These are phyloP conservation scores for Herpetotheres cachinnans DNA, from an alignment of 2,113 vertebrate genomes.

Conservation along the genomic window DNA sequence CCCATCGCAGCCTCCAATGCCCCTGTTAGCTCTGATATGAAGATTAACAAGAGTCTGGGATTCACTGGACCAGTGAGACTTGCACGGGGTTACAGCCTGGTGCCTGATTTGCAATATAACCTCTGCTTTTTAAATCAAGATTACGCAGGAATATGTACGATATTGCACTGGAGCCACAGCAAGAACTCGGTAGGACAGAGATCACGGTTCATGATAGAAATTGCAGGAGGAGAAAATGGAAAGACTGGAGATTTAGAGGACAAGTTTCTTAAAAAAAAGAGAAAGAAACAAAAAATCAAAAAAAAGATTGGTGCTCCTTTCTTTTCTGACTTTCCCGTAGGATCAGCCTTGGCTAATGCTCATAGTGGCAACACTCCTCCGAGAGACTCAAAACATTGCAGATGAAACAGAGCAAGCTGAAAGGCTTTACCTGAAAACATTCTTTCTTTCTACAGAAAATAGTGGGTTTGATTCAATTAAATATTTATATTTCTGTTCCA, in stretches of 20 bases:
- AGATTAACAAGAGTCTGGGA: not conserved
- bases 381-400: not conserved
- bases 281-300: not conserved
- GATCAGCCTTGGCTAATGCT: not conserved
- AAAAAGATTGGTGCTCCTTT: not conserved
- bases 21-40: accelerated
- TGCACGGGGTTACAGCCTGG: accelerated
- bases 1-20: accelerated
- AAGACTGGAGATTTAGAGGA: not conserved
- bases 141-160: accelerated
- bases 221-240: not conserved
- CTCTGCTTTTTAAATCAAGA: not conserved
- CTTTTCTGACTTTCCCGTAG: not conserved
- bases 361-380: not conserved
- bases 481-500: not conserved
- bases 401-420: not conserved
- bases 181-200: not conserved
- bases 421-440: not conserved
- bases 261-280: not conserved
- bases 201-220: not conserved
- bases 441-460: not conserved
- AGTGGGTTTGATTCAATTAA: not conserved
- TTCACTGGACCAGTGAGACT: not conserved
- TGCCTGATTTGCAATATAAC: not conserved
- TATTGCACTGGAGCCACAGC: not conserved